Base-by-base conservation (phyloP, 2,888 invertebrate genomes). In the Amblyjoppa proteus region DNA sequence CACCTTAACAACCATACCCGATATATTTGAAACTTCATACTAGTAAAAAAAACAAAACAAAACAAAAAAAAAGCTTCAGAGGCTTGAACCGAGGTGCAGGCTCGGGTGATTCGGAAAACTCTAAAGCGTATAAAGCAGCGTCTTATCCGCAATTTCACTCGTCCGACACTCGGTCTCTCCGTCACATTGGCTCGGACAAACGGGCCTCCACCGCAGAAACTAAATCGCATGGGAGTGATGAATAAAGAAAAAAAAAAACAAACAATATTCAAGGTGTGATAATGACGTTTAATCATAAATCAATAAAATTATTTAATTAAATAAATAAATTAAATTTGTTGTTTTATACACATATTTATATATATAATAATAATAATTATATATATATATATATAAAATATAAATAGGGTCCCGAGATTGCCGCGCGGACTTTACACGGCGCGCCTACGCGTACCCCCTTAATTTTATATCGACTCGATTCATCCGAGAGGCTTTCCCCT, bases 241-340 rank as follows among this genome's bases (percentile, higher is more conserved):
- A 31, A 70, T 53, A 85, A 85, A 81, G 66, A 58, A 81, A 41
- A 9, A 84, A 53, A 3, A 3, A 74, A 82, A 66, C 75, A 81
- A 84, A 68, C 64, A 53, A 90, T 90, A 89, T 90, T 90, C 91
- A 89, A 92, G 92, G 41, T 41, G 89, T 92, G 92, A 90, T 90
- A 91, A 91, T 93, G 92, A 91, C 89, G 89, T 93, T 93, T 56
- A 93, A 93, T 93, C 92, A 89, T 93, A 93, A 93, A 93, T 93
- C 93, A 93, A 93, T 93, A 93, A 93, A 93, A 93, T 93, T 93
- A 93, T 93, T 93, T 90, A 93, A 92, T 93, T 93, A 93, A 93
- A 93, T 93, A 93, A 93, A 93, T 93, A 93, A 93, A 93, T 93
- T 93, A 93, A 92, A 93, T 41, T 41, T 41, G 92, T 92, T 92